Evolutionary conservation across 2,888 invertebrate species (phyloP).

Genomic region (Dicyrtomina minuta): DNA sequence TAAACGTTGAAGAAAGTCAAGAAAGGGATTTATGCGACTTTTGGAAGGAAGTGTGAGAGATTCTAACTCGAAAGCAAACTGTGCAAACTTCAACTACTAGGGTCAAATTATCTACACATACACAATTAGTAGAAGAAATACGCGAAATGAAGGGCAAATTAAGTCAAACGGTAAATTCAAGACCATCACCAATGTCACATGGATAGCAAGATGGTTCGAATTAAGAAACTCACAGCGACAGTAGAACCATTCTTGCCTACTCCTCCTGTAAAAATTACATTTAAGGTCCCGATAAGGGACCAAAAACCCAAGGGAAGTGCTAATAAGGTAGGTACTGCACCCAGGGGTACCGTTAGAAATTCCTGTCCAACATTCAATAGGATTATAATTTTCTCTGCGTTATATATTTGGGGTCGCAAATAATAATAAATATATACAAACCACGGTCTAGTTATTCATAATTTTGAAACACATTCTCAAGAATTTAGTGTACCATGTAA

Average conservation of each 20-base stretch:
- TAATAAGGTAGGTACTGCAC: slow-evolving; percentile 45
- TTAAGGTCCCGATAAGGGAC: slow-evolving; percentile 49
- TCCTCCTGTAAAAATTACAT: slow-evolving; percentile 68
- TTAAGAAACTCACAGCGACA: slow-evolving; percentile 76
- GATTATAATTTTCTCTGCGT: not conserved
- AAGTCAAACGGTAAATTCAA: slow-evolving; percentile 20
- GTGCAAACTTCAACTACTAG: slow-evolving; percentile 19
- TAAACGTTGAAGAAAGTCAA: too few relatives aligned
- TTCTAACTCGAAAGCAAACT: not conserved
- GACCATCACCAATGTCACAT: slow-evolving; percentile 31
- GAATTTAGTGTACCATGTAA: not conserved
- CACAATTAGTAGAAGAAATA: slow-evolving; percentile 24
- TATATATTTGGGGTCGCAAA: not conserved
- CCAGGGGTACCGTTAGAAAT: slow-evolving; percentile 37
- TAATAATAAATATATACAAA: not conserved
- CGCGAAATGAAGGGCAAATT: slow-evolving; percentile 15
- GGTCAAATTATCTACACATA: slow-evolving; percentile 27
- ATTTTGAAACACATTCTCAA: not conserved
- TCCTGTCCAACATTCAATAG: slow-evolving; percentile 16
- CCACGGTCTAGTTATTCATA: not conserved
- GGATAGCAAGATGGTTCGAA: slow-evolving; percentile 30
- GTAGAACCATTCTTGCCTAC: slow-evolving; percentile 96
- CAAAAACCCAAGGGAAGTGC: slow-evolving; percentile 46
- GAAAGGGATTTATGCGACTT: too few relatives aligned
- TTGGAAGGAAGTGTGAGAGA: too few relatives aligned